Conservation (phyloP, 2,113 vertebrate genomes). For the Tympanuchus pallidicinctus region DNA sequence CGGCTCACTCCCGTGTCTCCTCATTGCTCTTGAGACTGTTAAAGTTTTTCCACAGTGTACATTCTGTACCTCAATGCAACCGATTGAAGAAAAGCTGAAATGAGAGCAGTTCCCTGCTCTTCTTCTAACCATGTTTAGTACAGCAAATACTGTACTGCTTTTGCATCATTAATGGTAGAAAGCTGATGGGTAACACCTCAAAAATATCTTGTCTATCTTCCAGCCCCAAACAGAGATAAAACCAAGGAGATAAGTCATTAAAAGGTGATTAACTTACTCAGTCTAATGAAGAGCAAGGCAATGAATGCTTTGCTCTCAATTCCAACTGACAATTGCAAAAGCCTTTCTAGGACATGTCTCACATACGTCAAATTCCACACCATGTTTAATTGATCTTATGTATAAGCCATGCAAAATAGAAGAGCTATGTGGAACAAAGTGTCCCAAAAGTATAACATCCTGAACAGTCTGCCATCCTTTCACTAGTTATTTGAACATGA, state of each 20-base stretch:
- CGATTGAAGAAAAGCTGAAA: not conserved
- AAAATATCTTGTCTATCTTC: not conserved
- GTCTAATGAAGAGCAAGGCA: not conserved
- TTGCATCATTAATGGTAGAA: not conserved
- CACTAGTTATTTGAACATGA: not conserved
- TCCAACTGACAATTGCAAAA: not conserved
- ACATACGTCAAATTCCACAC: not conserved
- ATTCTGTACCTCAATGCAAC: not conserved
- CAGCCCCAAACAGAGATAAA: not conserved
- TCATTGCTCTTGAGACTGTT: not conserved
- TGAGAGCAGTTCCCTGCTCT: not conserved
- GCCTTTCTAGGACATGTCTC: not conserved
- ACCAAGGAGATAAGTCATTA: not conserved
- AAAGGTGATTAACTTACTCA: constrained; percentile 4
- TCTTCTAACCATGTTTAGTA: not conserved
- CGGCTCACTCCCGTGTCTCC: not conserved
- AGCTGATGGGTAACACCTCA: not conserved
- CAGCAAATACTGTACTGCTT: not conserved
- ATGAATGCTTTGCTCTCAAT: not conserved
- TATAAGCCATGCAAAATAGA: not conserved
- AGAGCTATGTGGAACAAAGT: not conserved
- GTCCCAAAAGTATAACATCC: not conserved
- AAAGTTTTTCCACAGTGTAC: not conserved
- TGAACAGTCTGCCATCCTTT: not conserved
- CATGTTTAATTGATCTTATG: not conserved